A percentile compares a stretch with the other conserved stretches of the same genome.
Conservation (phyloP, 1,140 invertebrate genomes). For the Drosophila baimaii region DNA sequence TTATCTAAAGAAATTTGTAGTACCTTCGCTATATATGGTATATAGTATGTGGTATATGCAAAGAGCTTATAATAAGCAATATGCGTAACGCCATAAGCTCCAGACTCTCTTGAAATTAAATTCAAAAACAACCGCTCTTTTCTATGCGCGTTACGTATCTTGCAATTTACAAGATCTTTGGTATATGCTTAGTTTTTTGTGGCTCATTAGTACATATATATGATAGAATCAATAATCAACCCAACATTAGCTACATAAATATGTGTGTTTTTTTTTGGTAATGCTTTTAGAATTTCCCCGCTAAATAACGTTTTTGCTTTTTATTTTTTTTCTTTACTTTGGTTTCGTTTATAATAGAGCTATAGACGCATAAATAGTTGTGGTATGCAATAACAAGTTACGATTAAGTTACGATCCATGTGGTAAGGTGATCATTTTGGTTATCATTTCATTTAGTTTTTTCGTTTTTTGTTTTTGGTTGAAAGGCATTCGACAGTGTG, state of each 20-base stretch:
- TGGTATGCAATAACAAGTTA: constrained; percentile 76
- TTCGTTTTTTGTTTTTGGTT: constrained; percentile 13
- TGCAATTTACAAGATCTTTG: too few relatives aligned
- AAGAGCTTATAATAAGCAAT: too few relatives aligned
- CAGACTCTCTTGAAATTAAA: too few relatives aligned
- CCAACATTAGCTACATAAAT: constrained; percentile 78
- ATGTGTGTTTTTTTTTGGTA: constrained; percentile 38
- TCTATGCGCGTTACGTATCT: too few relatives aligned
- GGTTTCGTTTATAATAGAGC: constrained; percentile 47
- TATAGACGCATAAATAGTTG: constrained; percentile 63
- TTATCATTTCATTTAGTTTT: constrained; percentile 42
- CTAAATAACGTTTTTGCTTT: constrained; percentile 20
- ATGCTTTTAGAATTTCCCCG: constrained; percentile 49
- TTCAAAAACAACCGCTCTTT: too few relatives aligned
- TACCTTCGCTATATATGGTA: constrained; percentile 30
- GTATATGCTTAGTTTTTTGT: constrained; percentile 46
- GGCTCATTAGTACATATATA: constrained; percentile 52
- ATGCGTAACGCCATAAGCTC: too few relatives aligned
- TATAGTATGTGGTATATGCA: constrained; percentile 54
- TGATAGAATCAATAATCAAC: constrained; percentile 62
- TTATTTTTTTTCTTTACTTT: constrained; percentile 27
- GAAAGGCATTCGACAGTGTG: constrained; percentile 77
- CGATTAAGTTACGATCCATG: constrained; percentile 46
- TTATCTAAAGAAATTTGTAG: constrained; percentile 43
- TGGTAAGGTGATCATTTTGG: constrained; percentile 47